Percentiles rank a stretch among this genome's conserved stretches.
Conservation (phyloP, 2,797 vertebrate species). For the Lateolabrax maculatus region DNA sequence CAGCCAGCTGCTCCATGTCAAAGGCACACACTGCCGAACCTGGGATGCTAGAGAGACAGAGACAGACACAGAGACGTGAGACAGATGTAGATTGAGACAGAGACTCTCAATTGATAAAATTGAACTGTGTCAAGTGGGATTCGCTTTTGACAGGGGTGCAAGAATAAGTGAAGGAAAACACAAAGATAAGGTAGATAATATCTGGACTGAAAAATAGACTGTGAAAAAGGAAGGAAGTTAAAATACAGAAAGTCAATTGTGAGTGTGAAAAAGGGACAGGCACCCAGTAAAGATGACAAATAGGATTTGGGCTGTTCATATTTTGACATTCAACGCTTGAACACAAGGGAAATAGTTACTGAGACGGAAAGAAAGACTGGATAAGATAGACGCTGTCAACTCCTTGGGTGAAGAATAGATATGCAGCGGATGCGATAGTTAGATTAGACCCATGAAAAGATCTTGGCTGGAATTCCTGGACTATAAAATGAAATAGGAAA, state of each 20-base stretch:
- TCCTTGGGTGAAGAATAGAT: slow-evolving; percentile 44
- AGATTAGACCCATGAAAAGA: slow-evolving; percentile 64
- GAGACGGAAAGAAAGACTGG: slow-evolving; percentile 54
- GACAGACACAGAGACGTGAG: slow-evolving; percentile 31
- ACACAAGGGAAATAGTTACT: slow-evolving; percentile 67
- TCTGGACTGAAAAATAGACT: slow-evolving; percentile 16
- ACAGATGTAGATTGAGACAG: slow-evolving; percentile 23
- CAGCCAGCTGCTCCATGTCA: slow-evolving; percentile 94
- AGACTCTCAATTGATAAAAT: slow-evolving; percentile 37
- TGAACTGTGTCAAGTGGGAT: slow-evolving; percentile 44
- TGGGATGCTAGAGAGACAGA: slow-evolving; percentile 88
- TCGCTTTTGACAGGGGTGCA: slow-evolving; percentile 11
- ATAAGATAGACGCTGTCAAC: slow-evolving; percentile 58
- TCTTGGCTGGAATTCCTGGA: slow-evolving; percentile 70
- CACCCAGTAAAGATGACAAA: slow-evolving; percentile 65
- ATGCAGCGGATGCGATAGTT: slow-evolving; percentile 53
- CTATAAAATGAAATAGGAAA: slow-evolving; percentile 75
- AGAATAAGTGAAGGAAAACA: slow-evolving; percentile 36
- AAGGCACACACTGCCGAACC: slow-evolving; percentile 97
- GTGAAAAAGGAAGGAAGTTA: slow-evolving; percentile 23
- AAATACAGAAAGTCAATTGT: slow-evolving; percentile 39
- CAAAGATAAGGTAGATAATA: slow-evolving; percentile 45
- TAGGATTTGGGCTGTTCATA: slow-evolving; percentile 65
- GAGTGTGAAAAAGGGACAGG: slow-evolving; percentile 48
- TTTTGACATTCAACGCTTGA: slow-evolving; percentile 63